A percentile compares a stretch with the other conserved stretches of the same genome.
Conservation (phyloP, 2,888 invertebrate genomes). For the Nematopogon swammerdamellus region DNA sequence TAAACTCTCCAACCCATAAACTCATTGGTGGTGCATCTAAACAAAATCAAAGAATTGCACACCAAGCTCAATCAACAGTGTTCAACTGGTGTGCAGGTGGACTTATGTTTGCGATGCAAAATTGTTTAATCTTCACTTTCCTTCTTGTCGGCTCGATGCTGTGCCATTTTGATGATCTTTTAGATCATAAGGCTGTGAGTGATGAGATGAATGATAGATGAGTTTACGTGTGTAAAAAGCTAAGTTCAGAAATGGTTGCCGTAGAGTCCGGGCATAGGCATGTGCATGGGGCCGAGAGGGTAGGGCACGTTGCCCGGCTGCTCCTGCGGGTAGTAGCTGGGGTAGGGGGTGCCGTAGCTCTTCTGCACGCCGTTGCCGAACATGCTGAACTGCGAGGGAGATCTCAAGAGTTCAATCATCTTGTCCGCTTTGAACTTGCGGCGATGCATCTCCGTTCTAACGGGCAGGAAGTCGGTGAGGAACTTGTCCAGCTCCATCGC, state of each 20-base stretch:
- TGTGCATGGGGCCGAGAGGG: conserved; percentile 67
- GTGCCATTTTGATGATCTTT: too few species aligned
- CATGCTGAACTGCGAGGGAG: conserved; percentile 25
- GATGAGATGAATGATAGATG: too few species aligned
- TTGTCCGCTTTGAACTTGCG: conserved; percentile 92
- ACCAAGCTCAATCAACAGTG: too few species aligned
- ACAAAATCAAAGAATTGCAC: too few species aligned
- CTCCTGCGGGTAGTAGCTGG: conserved; percentile 38
- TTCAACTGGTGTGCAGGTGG: too few species aligned
- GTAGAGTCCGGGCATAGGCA: conserved; percentile 72
- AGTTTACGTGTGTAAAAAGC: too few species aligned
- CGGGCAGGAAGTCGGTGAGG: conserved; percentile 75
- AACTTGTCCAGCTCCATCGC: conserved; percentile 76
- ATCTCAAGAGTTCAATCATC: conserved; percentile 70
- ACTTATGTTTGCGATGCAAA: too few species aligned
- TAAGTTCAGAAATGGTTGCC: conserved; percentile 37
- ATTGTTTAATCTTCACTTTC: too few species aligned
- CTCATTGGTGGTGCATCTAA: too few species aligned
- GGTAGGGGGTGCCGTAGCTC: conserved; percentile 38
- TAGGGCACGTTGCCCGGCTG: conserved; percentile 59
- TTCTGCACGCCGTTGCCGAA: conserved; percentile 37
- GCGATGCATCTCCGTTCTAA: conserved; percentile 71
- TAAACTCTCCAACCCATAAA: too few species aligned
- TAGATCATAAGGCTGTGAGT: too few species aligned
- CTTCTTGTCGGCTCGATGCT: too few species aligned